Evolutionary conservation across 2,113 vertebrate species (phyloP).

Genomic region (Sceloporus tristichus): DNA sequence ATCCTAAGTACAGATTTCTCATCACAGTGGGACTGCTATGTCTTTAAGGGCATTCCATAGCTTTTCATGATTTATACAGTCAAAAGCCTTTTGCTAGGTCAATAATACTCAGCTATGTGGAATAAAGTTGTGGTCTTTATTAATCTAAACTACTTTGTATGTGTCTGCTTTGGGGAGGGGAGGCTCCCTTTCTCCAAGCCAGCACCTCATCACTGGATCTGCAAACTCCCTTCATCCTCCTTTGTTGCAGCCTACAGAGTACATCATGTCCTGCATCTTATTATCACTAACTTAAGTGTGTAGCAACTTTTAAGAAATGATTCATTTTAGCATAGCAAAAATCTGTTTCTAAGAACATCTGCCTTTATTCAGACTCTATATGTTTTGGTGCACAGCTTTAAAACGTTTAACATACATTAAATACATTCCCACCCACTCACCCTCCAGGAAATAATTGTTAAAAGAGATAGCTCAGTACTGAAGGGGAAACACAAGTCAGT

Average conservation of each 20-base stretch:
- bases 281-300: background rate
- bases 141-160: no score
- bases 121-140: no score
- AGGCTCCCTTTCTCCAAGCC: no score
- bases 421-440: background rate
- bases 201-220: no score
- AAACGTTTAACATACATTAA: background rate
- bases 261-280: conserved; percentile 8
- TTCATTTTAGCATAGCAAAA: background rate
- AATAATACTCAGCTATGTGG: no score
- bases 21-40: no score
- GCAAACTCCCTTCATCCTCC: background rate
- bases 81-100: no score
- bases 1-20: no score
- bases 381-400: conserved; percentile 6
- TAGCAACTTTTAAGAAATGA: conserved; percentile 36
- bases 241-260: background rate
- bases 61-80: no score
- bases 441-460: background rate
- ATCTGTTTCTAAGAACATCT: conserved; percentile 13
- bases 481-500: conserved; percentile 24
- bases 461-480: background rate
- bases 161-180: no score
- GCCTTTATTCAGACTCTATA: conserved; percentile 25
- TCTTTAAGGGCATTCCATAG: no score